These are phyloP conservation scores for Maniola hyperantus DNA, from an alignment of 2,888 invertebrate genomes.

Conservation along the genomic window DNA sequence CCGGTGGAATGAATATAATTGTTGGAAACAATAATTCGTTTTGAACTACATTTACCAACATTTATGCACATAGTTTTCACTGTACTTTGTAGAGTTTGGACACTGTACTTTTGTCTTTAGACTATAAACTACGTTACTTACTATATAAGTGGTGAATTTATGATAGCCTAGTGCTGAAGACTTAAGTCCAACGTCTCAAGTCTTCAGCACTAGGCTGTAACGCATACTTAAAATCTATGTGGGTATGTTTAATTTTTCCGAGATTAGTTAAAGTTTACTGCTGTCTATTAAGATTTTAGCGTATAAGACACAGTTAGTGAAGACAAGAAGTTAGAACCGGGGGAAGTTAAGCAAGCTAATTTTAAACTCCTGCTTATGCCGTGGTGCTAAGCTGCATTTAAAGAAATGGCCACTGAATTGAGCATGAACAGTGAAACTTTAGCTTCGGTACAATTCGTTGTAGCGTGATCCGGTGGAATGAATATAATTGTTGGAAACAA, in stretches of 20 bases:
- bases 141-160: too few relatives aligned
- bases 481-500: slow-evolving; percentile 10
- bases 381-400: slow-evolving; percentile 21
- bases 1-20: slow-evolving; percentile 9
- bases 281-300: slow-evolving; percentile 29
- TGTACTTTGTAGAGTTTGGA: too few relatives aligned
- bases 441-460: slow-evolving; percentile 2
- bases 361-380: slow-evolving; percentile 45
- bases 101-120: too few relatives aligned
- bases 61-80: slow-evolving; percentile 3
- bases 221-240: too few relatives aligned
- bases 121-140: too few relatives aligned
- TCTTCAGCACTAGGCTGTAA: too few relatives aligned
- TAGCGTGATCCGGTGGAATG: slow-evolving; percentile 8
- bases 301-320: slow-evolving; percentile 40
- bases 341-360: slow-evolving; percentile 50
- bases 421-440: slow-evolving; percentile 24
- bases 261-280: slow-evolving; percentile 16
- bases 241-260: too few relatives aligned
- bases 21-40: slow-evolving; percentile 9
- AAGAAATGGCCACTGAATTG: slow-evolving; percentile 32
- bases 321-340: slow-evolving; percentile 43
- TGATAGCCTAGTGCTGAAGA: too few relatives aligned
- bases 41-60: slow-evolving; percentile 7
- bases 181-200: too few relatives aligned